A percentile compares a stretch with the other conserved stretches of the same genome.
Evolutionary conservation across 2,888 invertebrate genomes (phyloP).

Genomic region (Limnephilus auricula): DNA sequence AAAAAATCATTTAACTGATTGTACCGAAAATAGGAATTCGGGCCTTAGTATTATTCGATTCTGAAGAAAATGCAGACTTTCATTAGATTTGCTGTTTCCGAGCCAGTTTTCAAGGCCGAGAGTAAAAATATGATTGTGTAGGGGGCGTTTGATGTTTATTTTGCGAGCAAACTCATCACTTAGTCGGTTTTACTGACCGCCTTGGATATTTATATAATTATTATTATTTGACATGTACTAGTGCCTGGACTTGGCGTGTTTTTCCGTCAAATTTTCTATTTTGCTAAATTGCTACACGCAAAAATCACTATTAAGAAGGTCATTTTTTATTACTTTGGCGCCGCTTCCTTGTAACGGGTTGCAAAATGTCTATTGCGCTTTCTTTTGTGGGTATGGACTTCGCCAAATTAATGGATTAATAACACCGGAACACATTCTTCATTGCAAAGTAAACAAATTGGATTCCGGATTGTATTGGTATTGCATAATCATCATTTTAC

Average conservation of each 20-base stretch:
- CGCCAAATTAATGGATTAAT: background rate
- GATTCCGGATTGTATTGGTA: background rate
- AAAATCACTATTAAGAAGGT: conserved; percentile 20
- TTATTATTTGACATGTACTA: conserved; percentile 20
- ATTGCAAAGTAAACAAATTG: background rate
- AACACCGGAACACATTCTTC: background rate
- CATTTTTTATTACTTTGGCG: conserved; percentile 30
- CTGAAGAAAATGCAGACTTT: conserved; percentile 26
- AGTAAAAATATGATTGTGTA: conserved; percentile 53
- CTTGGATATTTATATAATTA: conserved; percentile 23
- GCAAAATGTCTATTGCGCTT: conserved; percentile 4
- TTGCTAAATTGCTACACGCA: conserved; percentile 9
- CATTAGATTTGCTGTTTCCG: conserved; percentile 16
- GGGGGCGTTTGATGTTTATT: conserved; percentile 49
- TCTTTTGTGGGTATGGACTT: background rate
- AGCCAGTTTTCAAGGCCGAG: conserved; percentile 49
- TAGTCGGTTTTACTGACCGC: conserved; percentile 2
- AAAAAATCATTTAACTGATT: background rate
- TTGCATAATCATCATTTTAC: background rate
- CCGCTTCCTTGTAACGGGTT: conserved; percentile 14
- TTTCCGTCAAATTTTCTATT: background rate
- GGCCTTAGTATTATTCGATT: background rate
- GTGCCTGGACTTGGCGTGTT: conserved; percentile 16
- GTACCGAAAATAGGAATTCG: background rate
- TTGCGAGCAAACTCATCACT: conserved; percentile 2